Base-by-base conservation (phyloP, 2,888 invertebrate species). In the Drosophila neoperkinsi region DNA sequence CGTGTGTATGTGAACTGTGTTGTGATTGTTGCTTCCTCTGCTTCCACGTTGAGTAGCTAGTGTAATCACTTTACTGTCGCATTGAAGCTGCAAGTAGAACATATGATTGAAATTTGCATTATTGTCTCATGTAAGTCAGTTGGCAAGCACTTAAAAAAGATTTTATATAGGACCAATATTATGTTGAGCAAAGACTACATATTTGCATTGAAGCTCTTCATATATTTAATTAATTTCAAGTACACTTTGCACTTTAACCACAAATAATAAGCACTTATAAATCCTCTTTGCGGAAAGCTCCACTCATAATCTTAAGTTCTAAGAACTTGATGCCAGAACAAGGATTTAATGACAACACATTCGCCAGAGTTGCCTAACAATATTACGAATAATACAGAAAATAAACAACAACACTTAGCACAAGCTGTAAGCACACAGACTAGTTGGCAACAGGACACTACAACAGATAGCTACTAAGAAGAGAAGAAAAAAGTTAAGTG, bases 21-120 rank as follows among this genome's bases (percentile, higher is more conserved):
- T 46, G 50, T 52, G 60, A 49, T 41, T 68, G 43, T 56, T 56
- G 50, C 33, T 56, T 62, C 34, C 62, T 58, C 53, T 28, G 51
- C 31, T 16, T 34, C 16, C 34, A 71, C 76, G 61, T 64, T 75
- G 60, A 75, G 76, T 52, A 46, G 67, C 67, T 64, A 38, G 58
- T 64, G 66, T 75, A 66, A 71, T 71, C 67, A 61, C 56, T 62
- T 79, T 61, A 65, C 50, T 67, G 75, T 78, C 67, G 64, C 64
- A 67, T 67, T 61, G 41, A 51, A 58, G 53, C 77, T 78, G 78
- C 56, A 78, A 78, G 57, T 53, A 72, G 50, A 55, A 67, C 25
- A 67, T 21, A 53, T 55, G 49, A 72, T 72, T 66, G 53, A 79
- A 68, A 63, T 76, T 72, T 65, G 38, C 55, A 80, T 72, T 65